phyloP scores from a whole-genome alignment of 2,113 vertebrate species.

The Naja naja region DNA sequence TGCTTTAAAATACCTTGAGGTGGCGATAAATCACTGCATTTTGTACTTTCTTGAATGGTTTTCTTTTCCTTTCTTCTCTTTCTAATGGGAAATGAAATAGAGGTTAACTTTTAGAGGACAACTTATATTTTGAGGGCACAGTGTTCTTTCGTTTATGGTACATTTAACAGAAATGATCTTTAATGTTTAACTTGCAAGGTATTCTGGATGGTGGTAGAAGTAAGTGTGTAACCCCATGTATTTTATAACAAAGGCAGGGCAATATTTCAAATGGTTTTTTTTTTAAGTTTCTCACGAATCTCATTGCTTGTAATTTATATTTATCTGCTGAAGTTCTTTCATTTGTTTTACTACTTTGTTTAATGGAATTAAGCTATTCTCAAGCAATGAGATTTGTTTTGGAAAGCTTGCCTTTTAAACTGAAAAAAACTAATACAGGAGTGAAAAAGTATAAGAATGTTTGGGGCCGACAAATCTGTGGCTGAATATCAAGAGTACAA shows the following conservation, averaged over 20 bases:
- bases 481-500: neutral
- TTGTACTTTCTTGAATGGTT: neutral
- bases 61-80: neutral
- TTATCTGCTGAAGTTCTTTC: neutral
- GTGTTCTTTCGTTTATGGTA: neutral
- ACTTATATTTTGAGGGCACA: neutral
- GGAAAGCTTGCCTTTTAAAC: neutral
- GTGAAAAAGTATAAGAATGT: neutral
- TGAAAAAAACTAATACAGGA: neutral
- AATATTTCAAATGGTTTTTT: neutral
- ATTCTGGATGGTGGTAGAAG: neutral
- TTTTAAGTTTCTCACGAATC: neutral
- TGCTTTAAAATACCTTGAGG: conserved; percentile 48
- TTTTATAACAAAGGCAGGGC: neutral
- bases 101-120: neutral
- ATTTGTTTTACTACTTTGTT: neutral
- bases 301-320: neutral
- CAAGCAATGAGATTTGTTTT: neutral
- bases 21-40: conserved; percentile 49
- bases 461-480: neutral
- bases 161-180: neutral
- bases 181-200: neutral
- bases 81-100: neutral
- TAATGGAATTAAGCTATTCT: neutral
- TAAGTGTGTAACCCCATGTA: neutral